Evolutionary conservation across 2,888 invertebrate species (phyloP).

Genomic region (Rhyacophila evoluta): DNA sequence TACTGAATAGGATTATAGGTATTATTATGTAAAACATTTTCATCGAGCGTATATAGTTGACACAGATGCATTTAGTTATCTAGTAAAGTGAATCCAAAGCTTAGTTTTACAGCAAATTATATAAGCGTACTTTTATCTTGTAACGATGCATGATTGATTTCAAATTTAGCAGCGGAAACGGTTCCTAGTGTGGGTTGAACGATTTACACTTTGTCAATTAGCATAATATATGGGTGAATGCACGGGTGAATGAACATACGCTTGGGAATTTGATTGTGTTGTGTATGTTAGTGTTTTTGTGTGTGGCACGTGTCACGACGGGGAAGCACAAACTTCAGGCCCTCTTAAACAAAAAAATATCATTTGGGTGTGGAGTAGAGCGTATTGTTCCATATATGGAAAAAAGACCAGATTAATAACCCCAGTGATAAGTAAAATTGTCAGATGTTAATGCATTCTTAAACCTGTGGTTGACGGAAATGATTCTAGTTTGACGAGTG

Average conservation of each 20-base stretch:
- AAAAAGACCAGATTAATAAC: no score
- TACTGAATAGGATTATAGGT: slow-evolving; percentile 66
- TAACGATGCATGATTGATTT: slow-evolving; percentile 57
- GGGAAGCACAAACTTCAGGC: slow-evolving; percentile 29
- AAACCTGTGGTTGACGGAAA: not conserved
- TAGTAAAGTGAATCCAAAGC: slow-evolving; percentile 71
- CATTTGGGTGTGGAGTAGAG: no score
- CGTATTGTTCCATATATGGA: no score
- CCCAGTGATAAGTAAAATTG: not conserved
- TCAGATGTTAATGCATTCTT: not conserved
- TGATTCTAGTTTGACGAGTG: not conserved
- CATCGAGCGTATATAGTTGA: slow-evolving; percentile 40
- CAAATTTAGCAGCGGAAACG: slow-evolving; percentile 71
- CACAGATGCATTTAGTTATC: slow-evolving; percentile 67
- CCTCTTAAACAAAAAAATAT: no score
- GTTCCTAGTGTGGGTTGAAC: slow-evolving; percentile 72
- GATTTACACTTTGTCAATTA: slow-evolving; percentile 69
- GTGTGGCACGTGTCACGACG: not conserved
- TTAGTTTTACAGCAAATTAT: slow-evolving; percentile 61
- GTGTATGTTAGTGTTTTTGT: slow-evolving; percentile 29
- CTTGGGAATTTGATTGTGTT: slow-evolving; percentile 25
- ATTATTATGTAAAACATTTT: slow-evolving; percentile 57
- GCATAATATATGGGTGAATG: slow-evolving; percentile 63
- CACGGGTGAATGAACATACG: not conserved
- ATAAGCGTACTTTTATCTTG: slow-evolving; percentile 53